A percentile compares a stretch with the other conserved stretches of the same genome.
Evolutionary conservation across 2,888 invertebrate species (phyloP).

Genomic region (Drosophila histrio): DNA sequence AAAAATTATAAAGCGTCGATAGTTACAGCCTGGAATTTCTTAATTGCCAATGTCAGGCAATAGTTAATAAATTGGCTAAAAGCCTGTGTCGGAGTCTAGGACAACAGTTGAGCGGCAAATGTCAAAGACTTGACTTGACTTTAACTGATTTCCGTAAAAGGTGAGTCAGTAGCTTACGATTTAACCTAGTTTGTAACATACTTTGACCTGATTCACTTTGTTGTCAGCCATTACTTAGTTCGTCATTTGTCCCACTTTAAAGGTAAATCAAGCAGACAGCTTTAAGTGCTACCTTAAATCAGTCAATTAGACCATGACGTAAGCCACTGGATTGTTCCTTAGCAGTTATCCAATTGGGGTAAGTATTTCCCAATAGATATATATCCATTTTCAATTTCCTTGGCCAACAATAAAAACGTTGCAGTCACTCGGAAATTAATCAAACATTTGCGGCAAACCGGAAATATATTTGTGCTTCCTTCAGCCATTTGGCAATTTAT

Average conservation of each 20-base stretch:
- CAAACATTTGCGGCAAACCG: conserved; percentile 27
- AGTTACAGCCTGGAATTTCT: conserved; percentile 69
- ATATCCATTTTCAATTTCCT: conserved; percentile 56
- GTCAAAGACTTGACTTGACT: conserved; percentile 35
- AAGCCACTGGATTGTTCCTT: neutral
- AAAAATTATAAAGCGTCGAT: conserved; percentile 72
- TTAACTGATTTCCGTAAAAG: conserved; percentile 24
- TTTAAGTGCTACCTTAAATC: neutral
- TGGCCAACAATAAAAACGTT: conserved; percentile 14
- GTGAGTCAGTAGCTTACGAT: neutral
- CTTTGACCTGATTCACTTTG: conserved; percentile 27
- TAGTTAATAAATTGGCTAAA: conserved; percentile 30
- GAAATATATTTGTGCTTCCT: conserved; percentile 36
- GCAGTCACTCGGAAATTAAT: conserved; percentile 44
- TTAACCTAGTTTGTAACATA: conserved; percentile 21
- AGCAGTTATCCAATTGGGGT: too few relatives aligned
- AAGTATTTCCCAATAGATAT: neutral
- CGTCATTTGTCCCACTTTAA: neutral
- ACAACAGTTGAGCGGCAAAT: conserved; percentile 32
- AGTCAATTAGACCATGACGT: conserved; percentile 11
- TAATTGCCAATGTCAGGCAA: conserved; percentile 51
- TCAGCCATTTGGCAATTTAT: conserved; percentile 40
- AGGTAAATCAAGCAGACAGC: conserved; percentile 17
- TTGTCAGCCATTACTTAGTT: neutral
- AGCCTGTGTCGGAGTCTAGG: neutral